phyloP scores from a whole-genome alignment of 2,888 invertebrate genomes.

The Nemotelus nigrinus region DNA sequence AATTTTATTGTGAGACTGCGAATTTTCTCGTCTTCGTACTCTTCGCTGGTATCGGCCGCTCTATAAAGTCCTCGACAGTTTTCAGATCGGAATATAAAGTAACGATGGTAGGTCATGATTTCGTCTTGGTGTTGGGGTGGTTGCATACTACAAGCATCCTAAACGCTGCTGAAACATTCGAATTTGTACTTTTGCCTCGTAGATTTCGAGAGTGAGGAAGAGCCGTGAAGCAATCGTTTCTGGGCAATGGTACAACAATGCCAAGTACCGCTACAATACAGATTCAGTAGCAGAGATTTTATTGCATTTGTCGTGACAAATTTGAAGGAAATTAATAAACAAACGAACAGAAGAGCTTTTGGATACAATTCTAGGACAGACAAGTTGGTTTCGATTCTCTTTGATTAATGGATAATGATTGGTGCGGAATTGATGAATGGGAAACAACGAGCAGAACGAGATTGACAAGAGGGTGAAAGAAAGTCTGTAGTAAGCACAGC shows the following conservation, averaged over 20 bases:
- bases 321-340: conserved; percentile 29
- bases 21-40: conserved; percentile 17
- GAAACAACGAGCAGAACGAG: conserved; percentile 1
- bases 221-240: not conserved
- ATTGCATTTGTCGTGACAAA: conserved; percentile 17
- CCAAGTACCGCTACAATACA: not conserved
- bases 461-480: not conserved
- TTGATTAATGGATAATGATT: conserved; percentile 41
- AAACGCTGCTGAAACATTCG: not conserved
- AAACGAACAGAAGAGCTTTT: conserved; percentile 7
- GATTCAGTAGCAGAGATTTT: not conserved
- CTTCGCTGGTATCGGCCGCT: not conserved
- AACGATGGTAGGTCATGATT: no score
- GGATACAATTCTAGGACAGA: not conserved
- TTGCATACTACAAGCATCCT: no score
- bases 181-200: not conserved
- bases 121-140: no score
- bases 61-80: no score
- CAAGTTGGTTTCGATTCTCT: not conserved
- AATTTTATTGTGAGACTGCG: conserved; percentile 45
- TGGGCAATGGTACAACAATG: not conserved
- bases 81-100: no score
- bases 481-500: not conserved
- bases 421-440: not conserved
- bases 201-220: not conserved